Evolutionary conservation across 2,888 invertebrate genomes (phyloP), one percentile per base, ranked within the genome.

Genomic region (Thereva unica): DNA sequence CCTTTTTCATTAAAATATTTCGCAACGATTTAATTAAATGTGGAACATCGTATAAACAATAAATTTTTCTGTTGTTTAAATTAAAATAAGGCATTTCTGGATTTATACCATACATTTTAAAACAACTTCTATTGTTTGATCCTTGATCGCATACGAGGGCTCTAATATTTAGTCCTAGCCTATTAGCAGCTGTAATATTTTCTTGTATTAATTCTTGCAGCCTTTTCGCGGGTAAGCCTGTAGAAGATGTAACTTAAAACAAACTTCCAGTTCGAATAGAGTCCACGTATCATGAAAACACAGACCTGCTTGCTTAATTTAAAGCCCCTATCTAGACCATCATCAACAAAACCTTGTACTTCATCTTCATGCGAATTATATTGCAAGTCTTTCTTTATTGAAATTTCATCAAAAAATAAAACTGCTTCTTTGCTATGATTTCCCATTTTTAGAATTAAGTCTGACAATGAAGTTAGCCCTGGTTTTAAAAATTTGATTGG

Each of bases 331-430:
- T 67, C 23, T 35, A 7, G n/a, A 10, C 54, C 67, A 10, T 34
- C 44, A 66, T 67, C 63, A 35, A 45, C 54, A 54, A 67, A 67
- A 9, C 67, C 67, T 45, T 53, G 42, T 57, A 61, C 40, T 61
- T 61, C 50, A 54, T 67, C 61, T 37, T 61, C 38, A 40, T 53
- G 35, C 3, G 53, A 44, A 61, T 67, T 67, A 52, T 67, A 67
- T 38, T 67, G 61, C 23, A 61, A 44, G 8, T 57, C 64, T 55
- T 42, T 67, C 50, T 53, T 64, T 5, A 67, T 57, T 10, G 53
- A 40, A 23, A 59, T 59, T 45, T 68, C 59, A 38, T 68, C 65
- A 59, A 59, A 55, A 12, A 68, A 50, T 42, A 68, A 56, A n/a
- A 59, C 38, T 35, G 50, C 59, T 12, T 59, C 65, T 59, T 52